Evolutionary conservation across 2,888 invertebrate species (phyloP), one percentile per base, ranked within the genome.

Genomic region (Ophioninae sp.): DNA sequence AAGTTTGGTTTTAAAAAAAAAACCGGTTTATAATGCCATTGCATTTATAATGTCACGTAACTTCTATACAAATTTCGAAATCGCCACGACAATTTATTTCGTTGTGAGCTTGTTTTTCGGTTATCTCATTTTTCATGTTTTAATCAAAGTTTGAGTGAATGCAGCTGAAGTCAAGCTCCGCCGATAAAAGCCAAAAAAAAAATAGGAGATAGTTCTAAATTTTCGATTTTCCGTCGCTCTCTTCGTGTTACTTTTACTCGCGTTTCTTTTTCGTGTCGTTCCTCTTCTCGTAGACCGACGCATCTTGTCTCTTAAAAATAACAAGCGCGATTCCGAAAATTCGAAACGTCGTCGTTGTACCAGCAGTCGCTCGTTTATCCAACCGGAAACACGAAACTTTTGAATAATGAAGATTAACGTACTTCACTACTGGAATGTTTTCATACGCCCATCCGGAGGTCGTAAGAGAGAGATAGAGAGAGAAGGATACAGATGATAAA

Each of bases 321-420:
- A 61, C 75, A 72, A 72, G 51, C 63, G 72, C 75, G 58, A 77
- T 80, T 86, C 83, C 79, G 37, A 82, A 68, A 58, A 72, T 75
- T 65, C n/a, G 51, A 72, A 74, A 78, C 59, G 61, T 23, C 41
- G 81, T 8, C 65, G 79, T 82, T 74, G 72, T 79, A 61, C 65
- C 58, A 74, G 71, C 63, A 71, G 79, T 78, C 51, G 22, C 63
- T 72, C 72, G 39, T 79, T 81, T 78, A 59, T 63, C 64, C 68
- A 64, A 23, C 51, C 41, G 58, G 37, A 68, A 63, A 63, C 82
- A 80, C 79, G 81, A 79, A 83, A 79, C 81, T 65, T 74, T 64
- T 76, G 83, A 85, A 72, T 86, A 85, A 86, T 85, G 84, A 85
- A 86, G 86, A 86, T 85, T 86, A 82, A 86, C 85, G 85, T 67